Base-by-base conservation (phyloP, 2,888 invertebrate species). In the Thecocarcelia acutangulata region DNA sequence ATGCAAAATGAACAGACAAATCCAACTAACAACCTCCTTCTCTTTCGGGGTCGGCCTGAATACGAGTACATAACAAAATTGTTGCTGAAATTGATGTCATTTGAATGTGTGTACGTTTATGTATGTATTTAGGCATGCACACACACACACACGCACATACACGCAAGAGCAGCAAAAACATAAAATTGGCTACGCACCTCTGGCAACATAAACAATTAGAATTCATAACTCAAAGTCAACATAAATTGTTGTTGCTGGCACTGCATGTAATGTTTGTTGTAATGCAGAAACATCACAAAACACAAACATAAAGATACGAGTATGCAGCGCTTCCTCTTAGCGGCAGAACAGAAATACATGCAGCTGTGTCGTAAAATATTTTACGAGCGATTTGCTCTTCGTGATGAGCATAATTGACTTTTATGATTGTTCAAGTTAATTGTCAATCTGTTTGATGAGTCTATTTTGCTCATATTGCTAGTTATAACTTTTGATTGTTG, bases 361-460 rank as follows among this genome's bases (percentile, higher is more conserved):
- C 80, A 77, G 72, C 66, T 80, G 81, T n/a, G 79, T 59, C 72
- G 77, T 81, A 73, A 83, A 80, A 75, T 8, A 46, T 83, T 85
- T 84, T 83, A 84, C 81, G 84, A 85, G 73, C 75, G 83, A 84
- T 84, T 84, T 85, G 78, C 75, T 82, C 80, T 83, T 77, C 84
- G 84, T 85, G 85, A 83, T 85, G 85, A 80, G 85, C 85, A 85
- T 85, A 85, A 85, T 84, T 85, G 85, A 84, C 84, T 84, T 85
- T 84, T 84, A 84, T 78, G 84, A 83, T 83, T 78, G 79, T 61
- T 66, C 68, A 74, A 83, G 83, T 84, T 84, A 84, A 84, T 85
- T 84, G 83, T 84, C 84, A 85, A 85, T 83, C 79, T 84, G 83
- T 80, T 28, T 73, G 52, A 68, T 61, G 58, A 66, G 52, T 72